These are phyloP conservation scores for Ridgeia piscesae DNA, from an alignment of 1,140 invertebrate species.

Conservation along the genomic window DNA sequence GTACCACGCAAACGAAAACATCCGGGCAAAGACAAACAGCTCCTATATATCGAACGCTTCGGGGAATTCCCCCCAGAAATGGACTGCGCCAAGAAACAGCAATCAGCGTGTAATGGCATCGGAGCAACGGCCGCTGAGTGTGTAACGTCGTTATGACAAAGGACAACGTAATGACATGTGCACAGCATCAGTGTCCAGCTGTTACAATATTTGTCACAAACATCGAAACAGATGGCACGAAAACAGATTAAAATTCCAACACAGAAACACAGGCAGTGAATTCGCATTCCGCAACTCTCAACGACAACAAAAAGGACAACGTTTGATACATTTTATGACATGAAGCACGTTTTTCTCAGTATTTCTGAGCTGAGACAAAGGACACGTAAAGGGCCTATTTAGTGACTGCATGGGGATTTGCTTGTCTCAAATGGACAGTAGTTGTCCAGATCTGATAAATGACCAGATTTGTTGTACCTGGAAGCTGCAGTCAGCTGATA, in stretches of 20 bases:
- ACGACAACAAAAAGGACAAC: neutral
- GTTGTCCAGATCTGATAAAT: neutral
- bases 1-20: neutral
- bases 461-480: neutral
- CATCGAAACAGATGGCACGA: neutral
- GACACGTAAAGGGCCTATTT: neutral
- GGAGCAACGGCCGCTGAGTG: neutral
- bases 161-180: neutral
- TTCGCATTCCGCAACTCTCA: neutral
- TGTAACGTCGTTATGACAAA: neutral
- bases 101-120: neutral
- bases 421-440: neutral
- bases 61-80: neutral
- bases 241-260: neutral
- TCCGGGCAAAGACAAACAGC: neutral
- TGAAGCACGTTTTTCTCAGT: neutral
- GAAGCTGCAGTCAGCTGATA: neutral
- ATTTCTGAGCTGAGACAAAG: neutral
- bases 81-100: neutral
- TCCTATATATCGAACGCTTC: neutral
- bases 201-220: neutral
- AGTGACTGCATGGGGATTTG: neutral
- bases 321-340: neutral
- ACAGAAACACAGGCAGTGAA: neutral
- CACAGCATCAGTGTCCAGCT: neutral